Evolutionary conservation across 1,140 invertebrate species (phyloP).

Genomic region (Habropoda laboriosa): DNA sequence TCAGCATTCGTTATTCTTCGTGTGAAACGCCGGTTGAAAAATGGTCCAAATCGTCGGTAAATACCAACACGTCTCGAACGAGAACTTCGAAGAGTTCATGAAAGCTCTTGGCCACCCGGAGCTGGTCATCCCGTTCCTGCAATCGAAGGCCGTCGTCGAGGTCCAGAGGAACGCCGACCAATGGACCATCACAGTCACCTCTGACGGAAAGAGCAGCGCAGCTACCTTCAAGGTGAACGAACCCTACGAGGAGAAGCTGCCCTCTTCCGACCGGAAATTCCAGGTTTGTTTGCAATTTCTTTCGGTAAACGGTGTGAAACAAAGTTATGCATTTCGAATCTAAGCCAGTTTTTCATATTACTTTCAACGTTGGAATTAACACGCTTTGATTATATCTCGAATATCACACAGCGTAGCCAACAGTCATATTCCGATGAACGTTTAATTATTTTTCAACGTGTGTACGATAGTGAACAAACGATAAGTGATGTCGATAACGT

Average conservation of each 20-base stretch:
- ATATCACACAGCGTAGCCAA: too few species aligned
- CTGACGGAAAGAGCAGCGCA: slow-evolving; percentile 67
- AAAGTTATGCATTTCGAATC: too few species aligned
- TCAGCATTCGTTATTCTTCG: neutral
- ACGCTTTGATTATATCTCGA: too few species aligned
- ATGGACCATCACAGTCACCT: slow-evolving; percentile 72
- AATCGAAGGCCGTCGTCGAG: slow-evolving; percentile 72
- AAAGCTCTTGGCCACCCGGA: slow-evolving; percentile 68
- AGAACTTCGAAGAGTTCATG: slow-evolving; percentile 77
- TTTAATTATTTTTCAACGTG: too few species aligned
- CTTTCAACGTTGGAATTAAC: too few species aligned
- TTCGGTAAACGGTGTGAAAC: too few species aligned
- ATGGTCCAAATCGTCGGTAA: slow-evolving; percentile 77
- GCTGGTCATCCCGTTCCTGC: slow-evolving; percentile 49
- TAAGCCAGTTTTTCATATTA: too few species aligned
- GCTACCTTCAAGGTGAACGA: slow-evolving; percentile 74
- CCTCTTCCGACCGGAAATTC: slow-evolving; percentile 69
- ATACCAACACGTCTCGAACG: slow-evolving; percentile 75
- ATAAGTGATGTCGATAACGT: too few species aligned
- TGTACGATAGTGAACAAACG: too few species aligned
- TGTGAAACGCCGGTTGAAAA: neutral
- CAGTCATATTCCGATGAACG: too few species aligned
- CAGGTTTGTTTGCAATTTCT: slow-evolving; percentile 73
- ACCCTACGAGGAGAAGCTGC: slow-evolving; percentile 75
- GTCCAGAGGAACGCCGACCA: slow-evolving; percentile 67